Conservation (phyloP, 2,888 invertebrate genomes). For the Nomada ferruginata region DNA sequence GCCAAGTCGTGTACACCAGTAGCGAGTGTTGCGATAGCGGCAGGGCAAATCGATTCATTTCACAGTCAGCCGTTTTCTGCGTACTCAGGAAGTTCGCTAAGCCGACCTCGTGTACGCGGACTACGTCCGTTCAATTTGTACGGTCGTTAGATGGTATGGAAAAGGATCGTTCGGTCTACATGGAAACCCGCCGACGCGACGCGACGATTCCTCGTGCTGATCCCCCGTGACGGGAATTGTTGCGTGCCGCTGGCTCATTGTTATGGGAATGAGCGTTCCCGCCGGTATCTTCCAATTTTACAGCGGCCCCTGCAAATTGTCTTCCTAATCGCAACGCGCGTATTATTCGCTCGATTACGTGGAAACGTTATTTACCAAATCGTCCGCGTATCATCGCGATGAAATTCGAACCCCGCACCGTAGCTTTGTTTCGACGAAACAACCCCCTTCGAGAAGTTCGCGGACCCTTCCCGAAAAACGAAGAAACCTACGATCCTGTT, state of each 20-base stretch:
- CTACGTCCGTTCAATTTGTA: slow-evolving; percentile 59
- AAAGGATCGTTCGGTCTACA: slow-evolving; percentile 57
- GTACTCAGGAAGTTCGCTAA: slow-evolving; percentile 49
- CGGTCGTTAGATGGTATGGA: slow-evolving; percentile 57
- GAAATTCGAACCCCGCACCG: slow-evolving; percentile 1
- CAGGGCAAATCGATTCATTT: slow-evolving; percentile 52
- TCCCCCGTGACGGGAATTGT: slow-evolving; percentile 67
- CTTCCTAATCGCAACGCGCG: slow-evolving; percentile 65
- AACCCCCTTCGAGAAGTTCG: background rate
- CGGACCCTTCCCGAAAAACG: background rate
- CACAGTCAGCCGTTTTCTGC: slow-evolving; percentile 51
- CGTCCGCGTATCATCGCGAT: slow-evolving; percentile 48
- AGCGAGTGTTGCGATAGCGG: slow-evolving; percentile 18
- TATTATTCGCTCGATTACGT: slow-evolving; percentile 60
- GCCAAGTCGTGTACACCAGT: background rate
- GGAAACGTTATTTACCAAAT: slow-evolving; percentile 65
- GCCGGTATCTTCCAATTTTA: slow-evolving; percentile 67
- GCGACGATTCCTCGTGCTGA: slow-evolving; percentile 67
- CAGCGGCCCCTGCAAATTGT: slow-evolving; percentile 63
- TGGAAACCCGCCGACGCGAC: slow-evolving; percentile 65
- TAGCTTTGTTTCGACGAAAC: background rate
- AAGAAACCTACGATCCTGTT: too few relatives aligned
- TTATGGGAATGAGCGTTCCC: slow-evolving; percentile 68
- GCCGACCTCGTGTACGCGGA: slow-evolving; percentile 31
- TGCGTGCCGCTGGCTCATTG: slow-evolving; percentile 68